phyloP scores from a whole-genome alignment of 1,140 invertebrate species.

The Brachionus koreanus region DNA sequence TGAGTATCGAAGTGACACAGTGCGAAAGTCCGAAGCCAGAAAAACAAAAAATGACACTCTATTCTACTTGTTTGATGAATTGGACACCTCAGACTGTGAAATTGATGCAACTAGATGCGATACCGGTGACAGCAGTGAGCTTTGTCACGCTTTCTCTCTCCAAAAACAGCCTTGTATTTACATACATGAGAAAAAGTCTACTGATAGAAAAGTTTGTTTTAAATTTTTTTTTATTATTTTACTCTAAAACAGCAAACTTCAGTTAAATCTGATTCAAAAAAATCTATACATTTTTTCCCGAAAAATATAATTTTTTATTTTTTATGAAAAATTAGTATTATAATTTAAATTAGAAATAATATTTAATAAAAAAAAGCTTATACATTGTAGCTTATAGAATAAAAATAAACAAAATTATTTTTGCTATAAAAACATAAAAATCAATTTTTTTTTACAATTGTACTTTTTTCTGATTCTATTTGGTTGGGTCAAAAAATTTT shows the following conservation, averaged over 20 bases:
- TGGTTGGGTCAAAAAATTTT: too few relatives aligned
- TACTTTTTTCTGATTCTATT: too few relatives aligned
- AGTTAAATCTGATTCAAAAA: neutral
- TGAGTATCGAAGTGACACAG: neutral
- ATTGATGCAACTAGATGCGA: slow-evolving; percentile 49
- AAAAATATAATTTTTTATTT: slow-evolving; percentile 46
- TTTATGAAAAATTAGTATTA: neutral
- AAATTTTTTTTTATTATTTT: neutral
- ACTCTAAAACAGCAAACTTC: neutral
- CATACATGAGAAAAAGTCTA: slow-evolving; percentile 50
- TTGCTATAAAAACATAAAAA: too few relatives aligned
- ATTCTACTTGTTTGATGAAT: slow-evolving; percentile 26
- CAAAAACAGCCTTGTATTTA: slow-evolving; percentile 49
- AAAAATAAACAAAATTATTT: too few relatives aligned
- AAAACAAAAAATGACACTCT: neutral
- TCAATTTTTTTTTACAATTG: too few relatives aligned
- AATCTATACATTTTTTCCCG: slow-evolving; percentile 43
- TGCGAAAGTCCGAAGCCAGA: neutral
- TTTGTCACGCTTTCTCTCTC: slow-evolving; percentile 15
- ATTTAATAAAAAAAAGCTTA: too few relatives aligned
- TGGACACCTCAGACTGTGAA: slow-evolving; percentile 45
- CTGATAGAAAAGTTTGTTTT: slow-evolving; percentile 50
- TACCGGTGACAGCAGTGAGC: slow-evolving; percentile 46
- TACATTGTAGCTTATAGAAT: too few relatives aligned
- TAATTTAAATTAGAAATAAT: too few relatives aligned